phyloP scores from a whole-genome alignment of 2,113 vertebrate species.

The Lepus europaeus region DNA sequence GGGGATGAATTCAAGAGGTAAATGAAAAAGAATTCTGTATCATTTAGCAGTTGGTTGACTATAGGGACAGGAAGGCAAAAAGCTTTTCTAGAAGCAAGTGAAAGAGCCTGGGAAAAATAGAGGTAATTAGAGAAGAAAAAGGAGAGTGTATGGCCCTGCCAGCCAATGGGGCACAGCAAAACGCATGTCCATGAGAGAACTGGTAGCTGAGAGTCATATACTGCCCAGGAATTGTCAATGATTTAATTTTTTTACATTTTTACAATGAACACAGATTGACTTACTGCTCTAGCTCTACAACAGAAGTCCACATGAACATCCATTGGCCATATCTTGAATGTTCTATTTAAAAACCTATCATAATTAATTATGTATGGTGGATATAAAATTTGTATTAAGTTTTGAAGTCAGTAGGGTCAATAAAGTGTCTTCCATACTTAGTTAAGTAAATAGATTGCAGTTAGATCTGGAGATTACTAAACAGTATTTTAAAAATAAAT shows the following conservation, averaged over 20 bases:
- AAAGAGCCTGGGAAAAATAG: neutral
- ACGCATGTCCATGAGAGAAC: neutral
- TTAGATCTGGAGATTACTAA: slow-evolving; percentile 18
- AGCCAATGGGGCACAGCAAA: neutral
- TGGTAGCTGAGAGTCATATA: neutral
- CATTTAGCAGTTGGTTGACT: neutral
- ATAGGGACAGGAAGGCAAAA: neutral
- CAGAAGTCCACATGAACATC: neutral
- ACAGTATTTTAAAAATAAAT: slow-evolving; percentile 50
- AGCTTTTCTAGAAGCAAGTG: neutral
- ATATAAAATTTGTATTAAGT: slow-evolving; percentile 24
- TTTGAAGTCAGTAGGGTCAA: slow-evolving; percentile 18
- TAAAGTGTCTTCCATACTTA: neutral
- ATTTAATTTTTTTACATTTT: neutral
- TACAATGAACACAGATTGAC: neutral
- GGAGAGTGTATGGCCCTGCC: neutral
- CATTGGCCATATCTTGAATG: neutral
- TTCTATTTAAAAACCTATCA: slow-evolving; percentile 53
- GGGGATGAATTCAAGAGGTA: neutral
- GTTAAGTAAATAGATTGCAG: slow-evolving; percentile 36
- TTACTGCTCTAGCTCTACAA: neutral
- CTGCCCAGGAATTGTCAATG: slow-evolving; percentile 9
- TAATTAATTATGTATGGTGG: neutral
- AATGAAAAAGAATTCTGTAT: neutral
- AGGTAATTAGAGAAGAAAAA: neutral